These are phyloP conservation scores for Balearica regulorum DNA, from an alignment of 2,797 vertebrate genomes.

Conservation along the genomic window DNA sequence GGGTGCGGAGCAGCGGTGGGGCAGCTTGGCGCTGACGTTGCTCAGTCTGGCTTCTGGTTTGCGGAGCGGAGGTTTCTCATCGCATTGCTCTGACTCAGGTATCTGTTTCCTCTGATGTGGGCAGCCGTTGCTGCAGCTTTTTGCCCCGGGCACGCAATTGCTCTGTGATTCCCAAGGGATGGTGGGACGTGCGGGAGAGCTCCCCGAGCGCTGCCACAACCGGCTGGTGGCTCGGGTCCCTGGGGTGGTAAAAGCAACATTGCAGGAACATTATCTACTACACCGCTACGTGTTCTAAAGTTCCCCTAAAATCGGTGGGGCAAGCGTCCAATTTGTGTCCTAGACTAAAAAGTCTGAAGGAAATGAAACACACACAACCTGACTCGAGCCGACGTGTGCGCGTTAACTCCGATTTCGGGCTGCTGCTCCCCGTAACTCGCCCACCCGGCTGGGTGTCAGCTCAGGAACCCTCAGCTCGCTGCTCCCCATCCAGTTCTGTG, in stretches of 20 bases:
- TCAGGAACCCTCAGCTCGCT: not conserved
- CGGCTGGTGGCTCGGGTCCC: accelerated
- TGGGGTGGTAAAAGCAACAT: not conserved
- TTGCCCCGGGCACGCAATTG: not conserved
- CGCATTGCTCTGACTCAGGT: constrained; percentile 37
- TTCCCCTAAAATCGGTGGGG: not conserved
- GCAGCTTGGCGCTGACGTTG: not conserved
- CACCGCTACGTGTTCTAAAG: not conserved
- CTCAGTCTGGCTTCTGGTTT: constrained; percentile 25
- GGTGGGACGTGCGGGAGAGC: not conserved
- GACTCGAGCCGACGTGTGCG: accelerated
- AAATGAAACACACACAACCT: not conserved
- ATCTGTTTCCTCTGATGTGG: constrained; percentile 43
- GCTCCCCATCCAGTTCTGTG: not conserved
- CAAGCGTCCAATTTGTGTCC: not conserved
- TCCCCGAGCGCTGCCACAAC: accelerated
- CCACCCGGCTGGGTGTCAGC: not conserved
- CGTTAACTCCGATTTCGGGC: not conserved
- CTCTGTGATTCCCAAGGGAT: not conserved
- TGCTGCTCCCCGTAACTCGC: not conserved
- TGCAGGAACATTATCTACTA: not conserved
- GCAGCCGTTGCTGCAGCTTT: not conserved
- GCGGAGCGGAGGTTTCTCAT: constrained; percentile 4
- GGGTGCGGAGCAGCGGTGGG: not conserved
- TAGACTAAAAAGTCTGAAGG: not conserved